These are phyloP conservation scores for Corythornis madagascariensis DNA, from an alignment of 2,113 vertebrate genomes.

Conservation along the genomic window DNA sequence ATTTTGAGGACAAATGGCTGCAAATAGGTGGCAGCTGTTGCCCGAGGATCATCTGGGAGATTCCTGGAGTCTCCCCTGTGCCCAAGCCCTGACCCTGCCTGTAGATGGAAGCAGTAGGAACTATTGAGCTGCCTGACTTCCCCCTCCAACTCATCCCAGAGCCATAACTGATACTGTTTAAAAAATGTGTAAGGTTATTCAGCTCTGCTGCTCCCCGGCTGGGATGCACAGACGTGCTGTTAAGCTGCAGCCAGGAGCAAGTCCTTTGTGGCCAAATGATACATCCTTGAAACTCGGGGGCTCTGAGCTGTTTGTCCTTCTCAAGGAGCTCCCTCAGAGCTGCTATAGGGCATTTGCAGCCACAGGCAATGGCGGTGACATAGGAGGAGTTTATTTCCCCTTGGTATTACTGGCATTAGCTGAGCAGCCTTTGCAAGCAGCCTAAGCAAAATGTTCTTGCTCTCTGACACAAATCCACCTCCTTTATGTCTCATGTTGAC, in stretches of 20 bases:
- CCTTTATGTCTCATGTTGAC: not conserved
- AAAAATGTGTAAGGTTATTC: not conserved
- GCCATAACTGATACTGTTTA: not conserved
- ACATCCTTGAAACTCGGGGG: not conserved
- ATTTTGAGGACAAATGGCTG: not conserved
- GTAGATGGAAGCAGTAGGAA: not conserved
- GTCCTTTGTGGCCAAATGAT: not conserved
- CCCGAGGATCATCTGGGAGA: not conserved
- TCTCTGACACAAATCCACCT: not conserved
- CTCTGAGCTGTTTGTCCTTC: conserved; percentile 20
- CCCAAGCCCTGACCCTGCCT: not conserved
- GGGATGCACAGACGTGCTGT: not conserved
- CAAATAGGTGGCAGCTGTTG: not conserved
- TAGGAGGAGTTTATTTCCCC: not conserved
- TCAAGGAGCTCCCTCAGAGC: not conserved
- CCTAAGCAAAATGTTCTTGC: not conserved
- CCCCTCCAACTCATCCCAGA: not conserved
- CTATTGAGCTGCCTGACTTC: not conserved
- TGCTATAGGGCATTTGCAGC: not conserved
- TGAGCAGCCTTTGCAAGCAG: not conserved
- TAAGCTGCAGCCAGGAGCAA: not conserved
- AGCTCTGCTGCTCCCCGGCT: not conserved
- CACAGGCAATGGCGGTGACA: not conserved
- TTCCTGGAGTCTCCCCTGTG: not conserved
- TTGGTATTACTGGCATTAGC: not conserved